These are phyloP conservation scores for Noturus placidus DNA, from an alignment of 2,113 vertebrate species.

Conservation along the genomic window DNA sequence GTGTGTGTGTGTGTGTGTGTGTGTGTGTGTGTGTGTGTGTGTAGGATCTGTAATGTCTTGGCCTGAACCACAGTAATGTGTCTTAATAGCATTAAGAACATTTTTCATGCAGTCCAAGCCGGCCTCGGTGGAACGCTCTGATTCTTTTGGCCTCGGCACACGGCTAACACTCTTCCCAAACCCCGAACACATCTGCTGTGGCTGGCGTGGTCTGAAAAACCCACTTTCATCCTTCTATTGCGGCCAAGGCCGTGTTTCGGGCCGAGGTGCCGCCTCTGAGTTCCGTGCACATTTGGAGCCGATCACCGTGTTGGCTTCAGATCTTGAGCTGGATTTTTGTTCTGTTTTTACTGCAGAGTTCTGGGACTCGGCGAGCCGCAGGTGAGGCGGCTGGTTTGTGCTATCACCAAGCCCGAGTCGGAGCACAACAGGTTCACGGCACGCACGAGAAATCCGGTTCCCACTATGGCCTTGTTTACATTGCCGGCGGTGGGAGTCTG, in stretches of 20 bases:
- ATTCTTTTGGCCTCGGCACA: slow-evolving; percentile 21
- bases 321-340: background rate
- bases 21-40: slow-evolving; percentile 12
- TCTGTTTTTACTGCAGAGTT: background rate
- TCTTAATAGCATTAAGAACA: slow-evolving; percentile 36
- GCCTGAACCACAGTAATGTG: slow-evolving; percentile 32
- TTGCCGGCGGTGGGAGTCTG: slow-evolving; percentile 68
- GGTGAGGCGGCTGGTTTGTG: slow-evolving; percentile 22
- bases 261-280: background rate
- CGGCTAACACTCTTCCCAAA: slow-evolving; percentile 1
- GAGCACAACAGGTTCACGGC: slow-evolving; percentile 64
- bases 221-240: slow-evolving; percentile 10
- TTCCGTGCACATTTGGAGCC: slow-evolving; percentile 19
- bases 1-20: slow-evolving; percentile 17
- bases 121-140: slow-evolving; percentile 31
- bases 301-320: slow-evolving; percentile 7
- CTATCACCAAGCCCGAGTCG: slow-evolving; percentile 11
- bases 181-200: slow-evolving; percentile 33
- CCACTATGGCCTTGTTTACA: slow-evolving; percentile 67
- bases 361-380: background rate
- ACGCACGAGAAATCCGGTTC: slow-evolving; percentile 36
- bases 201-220: slow-evolving; percentile 11
- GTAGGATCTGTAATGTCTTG: slow-evolving; percentile 36
- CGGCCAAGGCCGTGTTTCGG: slow-evolving; percentile 28
- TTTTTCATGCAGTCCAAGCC: slow-evolving; percentile 28